These are phyloP conservation scores for Todus mexicanus DNA, from an alignment of 2,797 vertebrate genomes.

Conservation along the genomic window DNA sequence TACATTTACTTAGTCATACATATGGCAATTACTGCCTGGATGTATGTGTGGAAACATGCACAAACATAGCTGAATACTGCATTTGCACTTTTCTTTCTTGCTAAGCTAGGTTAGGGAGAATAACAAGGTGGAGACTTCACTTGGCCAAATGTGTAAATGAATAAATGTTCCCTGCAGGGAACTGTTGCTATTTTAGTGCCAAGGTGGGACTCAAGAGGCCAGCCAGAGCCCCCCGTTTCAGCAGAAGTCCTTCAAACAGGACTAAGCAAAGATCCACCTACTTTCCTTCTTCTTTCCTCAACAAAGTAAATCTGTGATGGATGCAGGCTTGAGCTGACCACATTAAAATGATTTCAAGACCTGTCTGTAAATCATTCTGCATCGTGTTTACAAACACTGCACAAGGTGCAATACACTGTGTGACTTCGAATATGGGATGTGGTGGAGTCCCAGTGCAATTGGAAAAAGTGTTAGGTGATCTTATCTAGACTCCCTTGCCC, in stretches of 20 bases:
- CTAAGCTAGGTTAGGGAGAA: not conserved
- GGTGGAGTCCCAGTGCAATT: not conserved
- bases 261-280: rapidly evolving
- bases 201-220: not conserved
- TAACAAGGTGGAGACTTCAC: not conserved
- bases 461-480: not conserved
- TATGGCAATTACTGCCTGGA: rapidly evolving
- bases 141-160: not conserved
- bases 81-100: not conserved
- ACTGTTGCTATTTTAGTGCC: not conserved
- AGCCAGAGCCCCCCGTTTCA: not conserved
- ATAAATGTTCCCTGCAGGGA: not conserved
- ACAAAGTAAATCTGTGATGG: not conserved
- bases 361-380: not conserved
- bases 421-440: not conserved
- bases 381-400: not conserved
- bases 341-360: not conserved
- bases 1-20: rapidly evolving
- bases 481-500: not conserved
- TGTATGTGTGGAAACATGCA: rapidly evolving
- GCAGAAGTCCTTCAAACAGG: not conserved
- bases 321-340: no score
- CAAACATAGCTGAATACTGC: rapidly evolving
- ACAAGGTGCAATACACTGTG: rapidly evolving
- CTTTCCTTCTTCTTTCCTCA: not conserved